These are phyloP conservation scores for Meloidogyne floridensis DNA, from an alignment of 1,140 invertebrate species.

Conservation along the genomic window DNA sequence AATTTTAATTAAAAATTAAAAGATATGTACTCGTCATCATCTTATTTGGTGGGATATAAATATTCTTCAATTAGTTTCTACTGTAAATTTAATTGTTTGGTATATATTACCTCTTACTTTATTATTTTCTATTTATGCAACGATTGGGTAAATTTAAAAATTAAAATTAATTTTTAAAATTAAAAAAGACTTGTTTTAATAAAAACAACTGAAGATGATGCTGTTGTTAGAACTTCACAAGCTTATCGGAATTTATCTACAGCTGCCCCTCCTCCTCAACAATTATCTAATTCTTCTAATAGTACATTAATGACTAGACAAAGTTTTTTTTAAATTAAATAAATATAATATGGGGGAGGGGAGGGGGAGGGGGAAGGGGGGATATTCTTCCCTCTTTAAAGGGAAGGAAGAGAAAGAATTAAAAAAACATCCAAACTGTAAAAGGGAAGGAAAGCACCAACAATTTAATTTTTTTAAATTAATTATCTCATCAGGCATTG, in stretches of 20 bases:
- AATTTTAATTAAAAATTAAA: neutral
- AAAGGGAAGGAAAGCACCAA: too few species aligned
- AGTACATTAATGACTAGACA: too few species aligned
- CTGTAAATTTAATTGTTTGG: slow-evolving; percentile 56
- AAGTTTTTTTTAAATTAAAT: too few species aligned
- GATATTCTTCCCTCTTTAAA: too few species aligned
- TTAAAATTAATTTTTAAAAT: neutral
- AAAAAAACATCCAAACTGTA: too few species aligned
- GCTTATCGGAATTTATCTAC: too few species aligned
- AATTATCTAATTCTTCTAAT: too few species aligned
- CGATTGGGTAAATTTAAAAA: slow-evolving; percentile 41
- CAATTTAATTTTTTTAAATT: too few species aligned
- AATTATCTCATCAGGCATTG: neutral
- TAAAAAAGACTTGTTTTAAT: slow-evolving; percentile 43
- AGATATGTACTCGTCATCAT: slow-evolving; percentile 56
- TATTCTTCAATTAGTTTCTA: slow-evolving; percentile 54
- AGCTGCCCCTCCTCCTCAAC: too few species aligned
- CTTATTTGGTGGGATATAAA: slow-evolving; percentile 47
- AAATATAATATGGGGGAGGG: too few species aligned
- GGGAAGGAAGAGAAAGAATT: too few species aligned
- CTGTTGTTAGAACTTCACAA: slow-evolving; percentile 32
- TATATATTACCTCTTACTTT: slow-evolving; percentile 51
- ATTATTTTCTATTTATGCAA: slow-evolving; percentile 55
- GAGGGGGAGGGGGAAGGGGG: too few species aligned
- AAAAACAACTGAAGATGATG: slow-evolving; percentile 39